Conservation (phyloP, 1,140 invertebrate species). For the Nymphalis io region DNA sequence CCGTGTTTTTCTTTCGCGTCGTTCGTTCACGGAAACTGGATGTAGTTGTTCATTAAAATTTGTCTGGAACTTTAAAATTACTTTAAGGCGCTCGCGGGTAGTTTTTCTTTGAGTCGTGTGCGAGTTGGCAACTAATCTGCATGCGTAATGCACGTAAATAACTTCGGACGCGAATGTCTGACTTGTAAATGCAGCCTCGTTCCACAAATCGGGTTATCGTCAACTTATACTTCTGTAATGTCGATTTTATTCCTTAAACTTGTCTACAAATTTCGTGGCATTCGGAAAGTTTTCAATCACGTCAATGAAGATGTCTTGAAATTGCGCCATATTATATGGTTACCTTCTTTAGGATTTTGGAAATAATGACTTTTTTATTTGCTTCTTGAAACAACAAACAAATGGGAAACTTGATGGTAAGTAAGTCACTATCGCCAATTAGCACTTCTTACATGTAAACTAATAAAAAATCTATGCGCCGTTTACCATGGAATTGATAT, state of each 20-base stretch:
- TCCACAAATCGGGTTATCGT: slow-evolving; percentile 10
- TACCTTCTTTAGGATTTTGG: background rate
- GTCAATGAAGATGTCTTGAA: background rate
- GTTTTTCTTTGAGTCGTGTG: slow-evolving; percentile 52
- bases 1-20: slow-evolving; percentile 24
- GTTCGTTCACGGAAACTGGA: slow-evolving; percentile 9
- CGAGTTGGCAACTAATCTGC: slow-evolving; percentile 52
- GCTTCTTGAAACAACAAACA: too few species aligned
- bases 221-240: background rate
- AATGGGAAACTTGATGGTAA: too few species aligned
- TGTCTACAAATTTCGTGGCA: background rate
- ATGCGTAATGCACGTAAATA: slow-evolving; percentile 55
- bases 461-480: too few species aligned
- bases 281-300: background rate
- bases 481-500: too few species aligned
- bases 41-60: slow-evolving; percentile 27
- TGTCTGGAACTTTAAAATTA: slow-evolving; percentile 50
- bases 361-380: too few species aligned
- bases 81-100: slow-evolving; percentile 42
- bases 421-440: too few species aligned
- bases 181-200: slow-evolving; percentile 6
- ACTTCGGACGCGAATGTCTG: slow-evolving; percentile 17
- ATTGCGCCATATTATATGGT: background rate
- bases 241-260: slow-evolving; percentile 15
- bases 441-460: too few species aligned